Evolutionary conservation across 2,888 invertebrate species (phyloP), one percentile per base, ranked within the genome.

Genomic region (Lasiommata megera): DNA sequence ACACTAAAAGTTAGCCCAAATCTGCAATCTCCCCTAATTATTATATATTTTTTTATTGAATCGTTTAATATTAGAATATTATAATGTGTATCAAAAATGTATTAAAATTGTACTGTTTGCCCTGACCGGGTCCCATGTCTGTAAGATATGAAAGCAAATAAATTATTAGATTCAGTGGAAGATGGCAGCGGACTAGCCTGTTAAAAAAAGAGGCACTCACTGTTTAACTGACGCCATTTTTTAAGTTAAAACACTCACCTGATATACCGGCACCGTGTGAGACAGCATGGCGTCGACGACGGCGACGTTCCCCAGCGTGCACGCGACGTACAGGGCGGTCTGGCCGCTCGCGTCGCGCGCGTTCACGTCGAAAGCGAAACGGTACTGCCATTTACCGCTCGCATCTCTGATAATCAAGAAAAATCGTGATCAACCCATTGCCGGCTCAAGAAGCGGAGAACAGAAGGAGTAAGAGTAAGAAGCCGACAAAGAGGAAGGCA

Each of bases 331-430:
- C 9, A 99, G 90, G 54, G 98, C 95, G 62, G 95, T 98, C 84
- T 98, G 97, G 0, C 97, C 97, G 28, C 96, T 96, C 3, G 95
- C 96, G 84, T 98, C 98, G 66, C 95, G 93, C 43, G 95, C 94
- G 85, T 99, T 99, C 48, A 98, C 93, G 84, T 99, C 98, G 78
- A 98, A 97, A n/a, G 98, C 94, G 80, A 96, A 93, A 18, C 93
- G 92, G 88, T 97, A 99, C 78, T 96, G 96, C 93, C 94, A 96
- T 55, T 94, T 93, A 14, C 95, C 95, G 1, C 93, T 91, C 34
- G 92, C 87, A 76, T 96, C 96, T 0, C 67, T 63, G 38, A 0
- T 11, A 31, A 31, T 11, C 1, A 6, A 1, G 7, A 9, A 6
- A n/a, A n/a, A n/a, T 31, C 31, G 23, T 23, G 23, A 23, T 23